A percentile compares a stretch with the other conserved stretches of the same genome.
Conservation (phyloP, 2,797 vertebrate species). For the Periparus ater region DNA sequence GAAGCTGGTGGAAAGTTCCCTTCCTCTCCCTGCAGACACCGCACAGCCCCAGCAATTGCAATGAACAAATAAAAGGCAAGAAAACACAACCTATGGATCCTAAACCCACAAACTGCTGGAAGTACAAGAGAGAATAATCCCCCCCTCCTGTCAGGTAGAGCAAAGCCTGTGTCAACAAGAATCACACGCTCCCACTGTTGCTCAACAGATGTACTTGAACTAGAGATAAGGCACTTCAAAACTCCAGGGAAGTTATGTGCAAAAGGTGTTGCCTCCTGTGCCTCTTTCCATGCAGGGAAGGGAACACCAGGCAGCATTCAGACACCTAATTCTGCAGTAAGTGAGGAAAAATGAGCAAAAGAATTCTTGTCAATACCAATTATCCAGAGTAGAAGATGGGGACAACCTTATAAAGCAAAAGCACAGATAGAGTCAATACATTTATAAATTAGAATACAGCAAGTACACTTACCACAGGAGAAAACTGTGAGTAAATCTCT, state of each 20-base stretch:
- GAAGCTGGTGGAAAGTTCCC: background rate
- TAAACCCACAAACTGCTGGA: background rate
- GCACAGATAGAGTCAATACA: background rate
- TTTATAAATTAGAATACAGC: background rate
- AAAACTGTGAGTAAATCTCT: background rate
- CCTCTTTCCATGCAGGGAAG: background rate
- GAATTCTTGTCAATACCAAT: background rate
- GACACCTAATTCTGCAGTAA: background rate
- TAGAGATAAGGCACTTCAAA: background rate
- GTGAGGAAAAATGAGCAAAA: background rate
- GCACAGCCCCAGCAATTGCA: background rate
- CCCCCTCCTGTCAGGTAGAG: background rate
- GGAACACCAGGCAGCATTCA: background rate
- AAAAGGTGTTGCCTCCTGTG: background rate
- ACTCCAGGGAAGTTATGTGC: background rate
- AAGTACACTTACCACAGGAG: background rate
- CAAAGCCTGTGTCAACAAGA: conserved; percentile 9
- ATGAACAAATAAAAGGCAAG: background rate
- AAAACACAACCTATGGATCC: background rate
- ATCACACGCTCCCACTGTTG: conserved; percentile 18
- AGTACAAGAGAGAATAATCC: background rate
- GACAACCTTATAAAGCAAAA: background rate
- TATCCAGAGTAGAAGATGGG: background rate
- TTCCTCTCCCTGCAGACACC: background rate
- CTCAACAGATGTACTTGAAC: conserved; percentile 31